These are phyloP conservation scores for Xiphorhynchus elegans DNA, from an alignment of 2,113 vertebrate species.

Conservation along the genomic window DNA sequence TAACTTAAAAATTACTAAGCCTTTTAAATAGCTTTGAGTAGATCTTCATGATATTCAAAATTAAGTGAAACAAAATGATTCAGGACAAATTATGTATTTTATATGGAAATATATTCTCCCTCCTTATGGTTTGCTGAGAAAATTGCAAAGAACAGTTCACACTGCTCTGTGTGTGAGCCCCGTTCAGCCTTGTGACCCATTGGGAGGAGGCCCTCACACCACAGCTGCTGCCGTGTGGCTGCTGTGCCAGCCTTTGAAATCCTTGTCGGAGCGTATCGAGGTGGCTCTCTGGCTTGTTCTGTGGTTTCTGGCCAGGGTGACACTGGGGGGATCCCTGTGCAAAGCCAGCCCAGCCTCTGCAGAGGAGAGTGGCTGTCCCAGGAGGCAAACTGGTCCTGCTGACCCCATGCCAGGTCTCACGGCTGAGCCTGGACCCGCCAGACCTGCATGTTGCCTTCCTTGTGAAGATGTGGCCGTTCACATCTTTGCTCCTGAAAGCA, in stretches of 20 bases:
- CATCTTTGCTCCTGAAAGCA: background rate
- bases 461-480: background rate
- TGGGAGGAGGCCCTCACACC: rapidly evolving
- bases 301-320: background rate
- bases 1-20: background rate
- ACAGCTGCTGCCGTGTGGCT: rapidly evolving
- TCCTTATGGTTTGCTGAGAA: background rate
- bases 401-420: background rate
- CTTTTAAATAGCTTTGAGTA: background rate
- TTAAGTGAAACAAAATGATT: background rate
- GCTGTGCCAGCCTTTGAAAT: background rate
- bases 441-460: background rate
- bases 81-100: background rate
- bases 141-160: background rate
- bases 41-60: background rate
- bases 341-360: rapidly evolving
- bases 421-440: background rate
- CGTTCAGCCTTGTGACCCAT: background rate
- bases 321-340: background rate
- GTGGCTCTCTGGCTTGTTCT: background rate
- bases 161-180: background rate
- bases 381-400: background rate
- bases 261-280: background rate
- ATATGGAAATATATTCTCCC: background rate
- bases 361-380: no score